A percentile compares a stretch with the other conserved stretches of the same genome.
These are phyloP conservation scores for Nettapus auritus DNA, from an alignment of 2,113 vertebrate genomes.

Conservation along the genomic window DNA sequence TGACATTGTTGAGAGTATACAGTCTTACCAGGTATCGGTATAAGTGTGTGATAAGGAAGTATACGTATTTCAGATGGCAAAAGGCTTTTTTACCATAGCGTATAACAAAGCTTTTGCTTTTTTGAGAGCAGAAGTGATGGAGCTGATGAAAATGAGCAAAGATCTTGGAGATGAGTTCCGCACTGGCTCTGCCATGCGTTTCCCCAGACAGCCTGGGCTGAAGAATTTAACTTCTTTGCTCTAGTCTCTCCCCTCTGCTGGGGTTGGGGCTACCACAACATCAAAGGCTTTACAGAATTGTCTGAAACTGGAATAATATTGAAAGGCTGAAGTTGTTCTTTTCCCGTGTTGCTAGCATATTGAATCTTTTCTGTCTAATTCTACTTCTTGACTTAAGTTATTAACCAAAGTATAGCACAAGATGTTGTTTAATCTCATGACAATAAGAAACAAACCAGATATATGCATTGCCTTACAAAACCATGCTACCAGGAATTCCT, in stretches of 20 bases:
- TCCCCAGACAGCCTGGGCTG: not conserved
- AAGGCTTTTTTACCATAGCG: not conserved
- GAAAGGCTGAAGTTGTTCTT: not conserved
- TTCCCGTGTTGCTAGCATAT: not conserved
- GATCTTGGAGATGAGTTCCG: not conserved
- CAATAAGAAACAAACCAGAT: slow-evolving; percentile 2
- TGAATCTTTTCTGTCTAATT: not conserved
- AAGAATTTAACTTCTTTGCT: not conserved
- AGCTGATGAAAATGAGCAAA: not conserved
- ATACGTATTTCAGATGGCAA: not conserved
- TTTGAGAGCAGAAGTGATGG: not conserved
- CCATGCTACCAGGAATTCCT: not conserved
- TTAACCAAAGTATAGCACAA: not conserved
- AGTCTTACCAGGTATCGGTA: not conserved
- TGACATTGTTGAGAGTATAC: not conserved
- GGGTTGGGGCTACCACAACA: not conserved
- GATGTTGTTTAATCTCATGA: not conserved
- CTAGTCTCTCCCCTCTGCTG: not conserved
- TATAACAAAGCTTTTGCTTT: not conserved
- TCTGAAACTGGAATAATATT: not conserved
- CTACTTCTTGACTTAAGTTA: not conserved
- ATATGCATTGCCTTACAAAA: not conserved
- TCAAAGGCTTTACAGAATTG: not conserved
- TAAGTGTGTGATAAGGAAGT: not conserved
- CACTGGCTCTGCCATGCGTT: not conserved